phyloP scores from a whole-genome alignment of 2,888 invertebrate genomes.

The Leptarthrus brevirostris region DNA sequence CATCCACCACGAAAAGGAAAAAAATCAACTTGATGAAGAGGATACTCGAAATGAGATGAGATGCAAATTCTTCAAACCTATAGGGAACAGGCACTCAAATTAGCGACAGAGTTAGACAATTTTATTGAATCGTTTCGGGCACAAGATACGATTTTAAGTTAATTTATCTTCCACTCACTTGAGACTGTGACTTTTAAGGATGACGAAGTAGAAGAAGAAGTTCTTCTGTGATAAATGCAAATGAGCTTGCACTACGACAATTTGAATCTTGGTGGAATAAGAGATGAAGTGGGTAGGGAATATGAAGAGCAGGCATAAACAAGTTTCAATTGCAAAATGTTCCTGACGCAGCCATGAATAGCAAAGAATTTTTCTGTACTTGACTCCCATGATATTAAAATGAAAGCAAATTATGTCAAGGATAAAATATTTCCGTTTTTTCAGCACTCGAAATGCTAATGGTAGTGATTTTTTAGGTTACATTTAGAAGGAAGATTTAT shows the following conservation, averaged over 20 bases:
- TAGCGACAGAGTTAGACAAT: slow-evolving; percentile 42
- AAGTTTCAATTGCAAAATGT: too few relatives aligned
- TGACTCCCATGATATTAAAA: too few relatives aligned
- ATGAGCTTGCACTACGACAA: slow-evolving; percentile 38
- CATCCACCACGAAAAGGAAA: slow-evolving; percentile 11
- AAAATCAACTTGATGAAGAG: slow-evolving; percentile 3
- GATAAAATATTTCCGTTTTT: too few relatives aligned
- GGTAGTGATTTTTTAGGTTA: too few relatives aligned
- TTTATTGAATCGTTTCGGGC: slow-evolving; percentile 42
- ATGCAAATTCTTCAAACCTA: slow-evolving; percentile 36
- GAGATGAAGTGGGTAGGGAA: slow-evolving; percentile 17
- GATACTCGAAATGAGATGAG: slow-evolving; percentile 40
- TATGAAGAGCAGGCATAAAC: too few relatives aligned
- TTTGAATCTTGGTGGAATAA: slow-evolving; percentile 27
- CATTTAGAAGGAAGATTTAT: too few relatives aligned
- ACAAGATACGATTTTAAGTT: slow-evolving; percentile 41
- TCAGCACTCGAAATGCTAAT: too few relatives aligned
- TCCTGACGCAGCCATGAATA: too few relatives aligned
- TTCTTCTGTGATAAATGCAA: slow-evolving; percentile 29
- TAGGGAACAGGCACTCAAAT: slow-evolving; percentile 42
- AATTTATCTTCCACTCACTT: slow-evolving; percentile 31
- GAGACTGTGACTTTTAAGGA: slow-evolving; percentile 9
- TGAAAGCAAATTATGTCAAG: too few relatives aligned
- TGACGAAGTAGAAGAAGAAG: not conserved
- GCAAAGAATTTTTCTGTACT: too few relatives aligned